Percentiles rank a stretch among this genome's conserved stretches.
These are phyloP conservation scores for Platycheirus albimanus DNA, from an alignment of 2,888 invertebrate genomes.

Conservation along the genomic window DNA sequence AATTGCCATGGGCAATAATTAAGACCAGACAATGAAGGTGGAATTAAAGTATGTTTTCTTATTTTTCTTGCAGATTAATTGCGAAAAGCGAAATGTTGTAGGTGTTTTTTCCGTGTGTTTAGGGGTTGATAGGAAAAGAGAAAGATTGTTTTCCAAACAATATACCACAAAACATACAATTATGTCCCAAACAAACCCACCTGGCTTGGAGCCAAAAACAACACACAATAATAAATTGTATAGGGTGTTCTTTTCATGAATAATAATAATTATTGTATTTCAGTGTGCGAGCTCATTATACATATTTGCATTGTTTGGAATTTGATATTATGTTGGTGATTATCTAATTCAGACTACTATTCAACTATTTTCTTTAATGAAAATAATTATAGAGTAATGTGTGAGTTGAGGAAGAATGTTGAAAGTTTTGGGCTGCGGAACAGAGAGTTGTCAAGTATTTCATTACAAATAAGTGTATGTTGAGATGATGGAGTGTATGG, in stretches of 20 bases:
- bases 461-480: too few species aligned
- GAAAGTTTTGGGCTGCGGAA: too few species aligned
- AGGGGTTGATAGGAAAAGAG: neutral
- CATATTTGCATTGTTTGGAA: constrained; percentile 27
- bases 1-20: constrained; percentile 51
- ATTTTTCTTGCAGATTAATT: constrained; percentile 29
- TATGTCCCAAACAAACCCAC: neutral
- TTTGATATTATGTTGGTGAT: constrained; percentile 10
- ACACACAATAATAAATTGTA: neutral
- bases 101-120: too few species aligned
- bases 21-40: constrained; percentile 55
- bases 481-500: too few species aligned
- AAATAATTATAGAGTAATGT: too few species aligned
- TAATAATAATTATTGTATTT: constrained; percentile 12
- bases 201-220: constrained; percentile 38
- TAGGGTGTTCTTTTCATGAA: constrained; percentile 3
- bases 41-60: constrained; percentile 34
- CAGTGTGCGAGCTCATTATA: constrained; percentile 36
- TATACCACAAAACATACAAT: neutral
- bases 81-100: too few species aligned
- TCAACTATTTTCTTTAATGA: too few species aligned
- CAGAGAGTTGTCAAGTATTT: too few species aligned
- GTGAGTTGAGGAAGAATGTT: too few species aligned
- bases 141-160: constrained; percentile 6
- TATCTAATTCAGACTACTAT: constrained; percentile 17